These are phyloP conservation scores for Casuarius casuarius DNA, from an alignment of 2,113 vertebrate genomes.

Conservation along the genomic window DNA sequence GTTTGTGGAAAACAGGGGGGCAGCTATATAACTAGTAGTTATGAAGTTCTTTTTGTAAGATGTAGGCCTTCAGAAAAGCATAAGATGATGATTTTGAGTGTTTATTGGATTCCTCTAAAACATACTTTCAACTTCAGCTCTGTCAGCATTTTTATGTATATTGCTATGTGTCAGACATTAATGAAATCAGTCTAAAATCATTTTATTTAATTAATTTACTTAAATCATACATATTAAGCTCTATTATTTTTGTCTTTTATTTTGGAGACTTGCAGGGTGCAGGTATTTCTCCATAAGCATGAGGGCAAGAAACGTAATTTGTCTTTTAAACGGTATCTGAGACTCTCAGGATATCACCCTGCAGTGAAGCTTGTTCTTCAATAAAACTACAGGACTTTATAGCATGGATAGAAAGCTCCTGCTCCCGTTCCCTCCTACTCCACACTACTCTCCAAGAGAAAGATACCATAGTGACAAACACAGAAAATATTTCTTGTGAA, in stretches of 20 bases:
- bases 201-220: constrained; percentile 56
- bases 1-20: not conserved
- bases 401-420: constrained; percentile 10
- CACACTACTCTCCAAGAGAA: not conserved
- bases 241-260: constrained; percentile 33
- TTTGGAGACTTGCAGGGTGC: not conserved
- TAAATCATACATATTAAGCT: constrained; percentile 15
- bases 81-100: not conserved
- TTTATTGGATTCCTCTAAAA: not conserved
- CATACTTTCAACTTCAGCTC: not conserved
- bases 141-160: not conserved
- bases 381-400: not conserved
- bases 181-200: not conserved
- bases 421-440: constrained; percentile 43
- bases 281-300: constrained; percentile 8
- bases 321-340: constrained; percentile 22
- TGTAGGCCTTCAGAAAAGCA: not conserved
- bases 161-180: not conserved
- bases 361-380: not conserved
- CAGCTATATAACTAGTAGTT: not conserved
- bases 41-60: not conserved
- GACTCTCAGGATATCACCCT: not conserved
- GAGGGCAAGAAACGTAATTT: constrained; percentile 9
- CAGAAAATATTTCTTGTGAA: not conserved
- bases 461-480: not conserved